phyloP scores from a whole-genome alignment of 2,888 invertebrate species.

The Microchrysa polita region DNA sequence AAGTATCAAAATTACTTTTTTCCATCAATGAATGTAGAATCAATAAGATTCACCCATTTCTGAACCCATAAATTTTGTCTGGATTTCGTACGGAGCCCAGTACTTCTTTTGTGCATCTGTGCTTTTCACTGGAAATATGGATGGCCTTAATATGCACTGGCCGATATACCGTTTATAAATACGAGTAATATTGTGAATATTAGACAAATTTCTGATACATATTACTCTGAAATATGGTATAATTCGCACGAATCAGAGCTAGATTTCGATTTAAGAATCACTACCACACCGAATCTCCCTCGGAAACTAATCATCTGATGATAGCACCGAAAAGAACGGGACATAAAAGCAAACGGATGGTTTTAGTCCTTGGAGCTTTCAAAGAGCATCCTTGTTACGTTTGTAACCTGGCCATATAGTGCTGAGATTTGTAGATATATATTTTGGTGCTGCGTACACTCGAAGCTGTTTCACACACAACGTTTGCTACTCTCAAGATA shows the following conservation, averaged over 20 bases:
- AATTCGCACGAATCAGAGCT: too few relatives aligned
- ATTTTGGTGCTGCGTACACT: constrained; percentile 27
- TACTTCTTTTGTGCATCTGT: background rate
- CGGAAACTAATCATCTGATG: constrained; percentile 44
- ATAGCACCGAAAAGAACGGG: constrained; percentile 29
- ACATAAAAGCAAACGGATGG: constrained; percentile 5
- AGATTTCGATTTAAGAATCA: constrained; percentile 4
- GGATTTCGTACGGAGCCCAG: constrained; percentile 2
- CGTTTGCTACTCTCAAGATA: background rate
- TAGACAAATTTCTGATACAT: background rate
- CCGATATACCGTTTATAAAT: too few relatives aligned
- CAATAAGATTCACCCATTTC: constrained; percentile 27
- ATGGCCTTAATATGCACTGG: background rate
- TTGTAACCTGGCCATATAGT: constrained; percentile 28
- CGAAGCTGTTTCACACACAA: constrained; percentile 4
- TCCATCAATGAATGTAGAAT: constrained; percentile 7
- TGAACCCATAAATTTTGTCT: constrained; percentile 4
- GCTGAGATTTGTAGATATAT: constrained; percentile 35
- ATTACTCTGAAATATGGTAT: background rate
- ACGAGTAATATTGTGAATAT: too few relatives aligned
- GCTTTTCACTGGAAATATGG: constrained; percentile 6
- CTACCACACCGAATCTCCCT: constrained; percentile 29
- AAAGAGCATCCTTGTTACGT: constrained; percentile 24
- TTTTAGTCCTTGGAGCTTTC: constrained; percentile 35
- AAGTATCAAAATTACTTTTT: too few relatives aligned